Percentiles rank a stretch among this genome's conserved stretches.
Conservation (phyloP, 1,140 invertebrate genomes). For the Physella acuta region DNA sequence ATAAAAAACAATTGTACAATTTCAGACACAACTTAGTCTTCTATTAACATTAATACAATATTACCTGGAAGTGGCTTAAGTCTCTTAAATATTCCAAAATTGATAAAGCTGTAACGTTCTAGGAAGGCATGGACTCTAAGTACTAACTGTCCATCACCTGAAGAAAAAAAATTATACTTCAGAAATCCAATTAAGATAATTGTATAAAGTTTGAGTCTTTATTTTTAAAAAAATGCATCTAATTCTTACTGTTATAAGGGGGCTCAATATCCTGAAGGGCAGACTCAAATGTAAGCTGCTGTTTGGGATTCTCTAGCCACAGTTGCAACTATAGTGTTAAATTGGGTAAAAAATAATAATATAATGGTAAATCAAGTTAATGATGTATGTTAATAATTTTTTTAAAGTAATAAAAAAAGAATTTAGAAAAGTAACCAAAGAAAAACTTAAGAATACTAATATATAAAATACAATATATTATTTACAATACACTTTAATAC, state of each 20-base stretch:
- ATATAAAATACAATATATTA: no score
- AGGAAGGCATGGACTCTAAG: constrained; percentile 87
- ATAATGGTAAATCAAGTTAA: no score
- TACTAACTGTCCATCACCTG: constrained; percentile 76
- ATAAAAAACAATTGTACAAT: not conserved
- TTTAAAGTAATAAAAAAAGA: no score
- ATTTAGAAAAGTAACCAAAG: no score
- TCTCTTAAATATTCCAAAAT: constrained; percentile 95
- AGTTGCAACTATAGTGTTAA: constrained; percentile 74
- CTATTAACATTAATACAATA: not conserved
- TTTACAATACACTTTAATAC: no score
- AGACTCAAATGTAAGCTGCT: constrained; percentile 83
- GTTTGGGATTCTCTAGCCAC: constrained; percentile 95
- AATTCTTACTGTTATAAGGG: constrained; percentile 74
- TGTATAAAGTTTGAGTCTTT: no score
- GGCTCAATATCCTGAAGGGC: constrained; percentile 80
- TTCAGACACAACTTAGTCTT: not conserved
- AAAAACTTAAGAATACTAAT: no score
- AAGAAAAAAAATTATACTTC: constrained; percentile 6
- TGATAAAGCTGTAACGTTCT: constrained; percentile 95
- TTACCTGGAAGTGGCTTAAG: constrained; percentile 66
- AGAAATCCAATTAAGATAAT: constrained; percentile 13
- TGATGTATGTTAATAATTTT: no score
- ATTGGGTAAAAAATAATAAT: not conserved
- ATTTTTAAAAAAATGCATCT: not conserved